These are phyloP conservation scores for Myanophis thanlyinensis DNA, from an alignment of 2,113 vertebrate genomes.

Conservation along the genomic window DNA sequence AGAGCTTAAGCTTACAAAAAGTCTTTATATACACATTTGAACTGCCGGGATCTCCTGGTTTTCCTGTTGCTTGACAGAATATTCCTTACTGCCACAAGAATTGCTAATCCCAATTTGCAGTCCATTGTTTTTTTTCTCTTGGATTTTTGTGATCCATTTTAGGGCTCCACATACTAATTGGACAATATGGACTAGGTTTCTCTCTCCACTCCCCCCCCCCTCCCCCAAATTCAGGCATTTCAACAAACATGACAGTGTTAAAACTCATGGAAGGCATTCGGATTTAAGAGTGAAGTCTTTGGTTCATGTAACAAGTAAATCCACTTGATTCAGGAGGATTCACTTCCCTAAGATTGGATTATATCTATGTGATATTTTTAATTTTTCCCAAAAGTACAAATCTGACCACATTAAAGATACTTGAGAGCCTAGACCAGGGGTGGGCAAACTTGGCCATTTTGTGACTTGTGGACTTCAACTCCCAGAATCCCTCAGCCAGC, in stretches of 20 bases:
- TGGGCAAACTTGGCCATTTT: not conserved
- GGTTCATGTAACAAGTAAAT: not conserved
- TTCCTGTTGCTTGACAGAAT: no score
- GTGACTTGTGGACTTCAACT: not conserved
- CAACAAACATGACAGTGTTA: not conserved
- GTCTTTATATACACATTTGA: no score
- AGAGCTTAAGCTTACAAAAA: no score
- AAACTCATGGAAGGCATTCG: not conserved
- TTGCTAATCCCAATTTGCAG: not conserved
- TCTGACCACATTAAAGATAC: not conserved
- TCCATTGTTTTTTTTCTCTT: not conserved
- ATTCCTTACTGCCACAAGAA: not conserved
- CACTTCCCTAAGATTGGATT: not conserved
- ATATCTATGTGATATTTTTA: no score
- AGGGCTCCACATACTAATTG: no score
- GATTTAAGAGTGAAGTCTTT: not conserved
- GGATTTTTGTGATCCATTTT: not conserved
- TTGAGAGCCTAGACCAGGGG: not conserved
- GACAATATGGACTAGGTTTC: not conserved
- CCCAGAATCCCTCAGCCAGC: no score
- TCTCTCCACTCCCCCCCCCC: no score
- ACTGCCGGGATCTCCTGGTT: no score
- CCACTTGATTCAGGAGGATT: not conserved
- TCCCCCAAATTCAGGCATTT: not conserved
- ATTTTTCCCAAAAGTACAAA: not conserved